Percentiles rank a stretch among this genome's conserved stretches.
Conservation (phyloP, 2,113 vertebrate genomes). For the Oryzias curvinotus region DNA sequence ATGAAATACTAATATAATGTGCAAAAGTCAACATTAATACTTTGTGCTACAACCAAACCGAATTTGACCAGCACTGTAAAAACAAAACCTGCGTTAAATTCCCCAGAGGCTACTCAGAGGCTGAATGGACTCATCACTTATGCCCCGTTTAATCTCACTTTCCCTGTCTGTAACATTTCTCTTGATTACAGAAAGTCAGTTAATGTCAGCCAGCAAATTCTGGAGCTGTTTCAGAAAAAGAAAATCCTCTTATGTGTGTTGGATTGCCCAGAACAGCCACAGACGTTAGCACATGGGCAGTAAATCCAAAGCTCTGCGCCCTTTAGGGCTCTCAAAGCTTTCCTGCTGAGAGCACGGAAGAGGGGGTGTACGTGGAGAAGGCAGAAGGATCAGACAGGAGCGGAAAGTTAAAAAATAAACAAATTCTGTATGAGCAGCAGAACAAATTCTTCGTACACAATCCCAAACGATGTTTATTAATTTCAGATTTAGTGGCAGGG, state of each 20-base stretch:
- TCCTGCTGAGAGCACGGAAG: constrained; percentile 24
- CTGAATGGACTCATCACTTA: background rate
- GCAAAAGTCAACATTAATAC: constrained; percentile 30
- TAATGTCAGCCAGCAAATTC: constrained; percentile 25
- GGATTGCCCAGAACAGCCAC: constrained; percentile 20
- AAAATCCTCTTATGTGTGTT: constrained; percentile 60
- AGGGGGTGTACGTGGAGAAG: constrained; percentile 38
- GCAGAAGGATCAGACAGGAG: constrained; percentile 21
- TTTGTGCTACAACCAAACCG: background rate
- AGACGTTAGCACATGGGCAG: constrained; percentile 26
- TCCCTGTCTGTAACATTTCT: constrained; percentile 14
- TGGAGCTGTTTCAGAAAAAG: constrained; percentile 24
- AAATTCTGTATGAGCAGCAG: no score
- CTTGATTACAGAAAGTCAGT: constrained; percentile 24
- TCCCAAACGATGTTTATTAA: background rate
- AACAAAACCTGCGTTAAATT: constrained; percentile 8
- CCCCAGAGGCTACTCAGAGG: background rate
- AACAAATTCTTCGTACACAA: background rate
- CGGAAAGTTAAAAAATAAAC: constrained; percentile 22
- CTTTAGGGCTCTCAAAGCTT: constrained; percentile 27
- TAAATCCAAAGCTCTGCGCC: constrained; percentile 38
- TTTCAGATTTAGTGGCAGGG: constrained; percentile 71
- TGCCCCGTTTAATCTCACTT: background rate
- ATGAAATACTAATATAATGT: constrained; percentile 59
- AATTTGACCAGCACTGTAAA: constrained; percentile 8